Base-by-base conservation (phyloP, 2,113 vertebrate species). In the Cervus canadensis region DNA sequence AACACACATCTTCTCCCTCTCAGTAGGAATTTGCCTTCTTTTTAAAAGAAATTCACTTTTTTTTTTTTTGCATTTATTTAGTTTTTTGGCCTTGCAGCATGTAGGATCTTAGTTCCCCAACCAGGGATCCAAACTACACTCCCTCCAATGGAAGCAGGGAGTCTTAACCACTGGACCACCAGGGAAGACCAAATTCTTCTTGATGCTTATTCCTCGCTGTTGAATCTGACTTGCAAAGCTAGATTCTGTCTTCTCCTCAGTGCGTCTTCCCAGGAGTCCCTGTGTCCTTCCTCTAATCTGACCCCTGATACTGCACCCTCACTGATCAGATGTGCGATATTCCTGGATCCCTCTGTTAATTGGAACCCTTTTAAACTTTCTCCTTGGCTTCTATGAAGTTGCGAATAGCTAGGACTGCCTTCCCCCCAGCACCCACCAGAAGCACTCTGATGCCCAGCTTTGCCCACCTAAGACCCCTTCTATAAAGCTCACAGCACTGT, bases 271-370 rank as follows among this genome's bases (percentile, higher is more conserved):
- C 74, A 13, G 7, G 62, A 50, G 7, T 23, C 19, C 6, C 15
- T 54, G 11, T 76, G 40, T 78, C 48, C 62, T 82, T 83, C n/a
- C 30, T 86, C 15, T 78, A 28, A 54, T 9, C 33, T 1, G 3
- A 54, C 16, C 14, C 74, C 48, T 79, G 17, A 7, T 28, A 40
- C 36, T 74, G 67, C 6, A 23, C 6, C 23, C 25, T 64, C 15
- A 64, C 19, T 3, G 11, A 17, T 28, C 33, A 89, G 50, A 2
- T 76, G 30, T 33, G 56, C 45, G 64, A 56, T 71, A 30, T 17
- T 7, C 25, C 83, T 0, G 0, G 36, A 33, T 86, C 43, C 56
- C 33, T 57, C 6, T 10, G 11, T 30, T 78, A 74, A 19, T 4
- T 67, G 40, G 26, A 6, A 5, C 48, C 6, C 76, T 14, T 40